Evolutionary conservation across 2,888 invertebrate species (phyloP), one percentile per base, ranked within the genome.

Genomic region (Scaptomyza polygonia): DNA sequence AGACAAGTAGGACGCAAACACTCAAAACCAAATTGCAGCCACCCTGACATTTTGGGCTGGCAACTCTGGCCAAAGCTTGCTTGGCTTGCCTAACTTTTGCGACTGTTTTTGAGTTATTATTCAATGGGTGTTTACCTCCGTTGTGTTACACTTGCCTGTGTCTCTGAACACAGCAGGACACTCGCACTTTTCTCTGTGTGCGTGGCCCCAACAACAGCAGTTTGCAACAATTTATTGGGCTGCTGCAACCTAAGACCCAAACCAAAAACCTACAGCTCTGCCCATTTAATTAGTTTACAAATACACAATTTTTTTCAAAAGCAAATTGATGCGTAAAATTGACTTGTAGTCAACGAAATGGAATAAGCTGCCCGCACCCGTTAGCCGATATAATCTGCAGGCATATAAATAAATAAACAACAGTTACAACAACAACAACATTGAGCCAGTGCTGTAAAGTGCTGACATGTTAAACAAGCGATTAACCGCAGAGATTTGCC

Each of bases 61-160:
- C 57, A 30, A 7, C 58, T 32, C 63, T 47, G 47, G 18, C 29
- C 43, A 36, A 14, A 8, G 5, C 32, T 12, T 12, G 34, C 36
- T n/a, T 34, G 34, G 34, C 56, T 53, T 30, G 45, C 25, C 27
- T 21, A 53, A 64, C 53, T 57, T 57, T 69, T 63, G 79, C 64
- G 66, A 77, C 90, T 91, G 90, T 90, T 89, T 90, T 88, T 91
- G 90, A 90, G 85, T 90, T 91, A 91, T 90, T 90, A 79, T 84
- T 76, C 69, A 67, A 78, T 79, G 81, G 75, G 77, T 80, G 78
- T 78, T 68, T 78, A 69, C 64, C 64, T 69, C 42, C 59, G 53
- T 48, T 63, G 47, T 70, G 73, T 54, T 55, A 57, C 49, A 49
- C 32, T 53, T 69, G 57, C 48, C 18, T 39, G 43, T 30, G 36